Evolutionary conservation across 2,888 invertebrate genomes (phyloP).

Genomic region (Keiferia lycopersicella): DNA sequence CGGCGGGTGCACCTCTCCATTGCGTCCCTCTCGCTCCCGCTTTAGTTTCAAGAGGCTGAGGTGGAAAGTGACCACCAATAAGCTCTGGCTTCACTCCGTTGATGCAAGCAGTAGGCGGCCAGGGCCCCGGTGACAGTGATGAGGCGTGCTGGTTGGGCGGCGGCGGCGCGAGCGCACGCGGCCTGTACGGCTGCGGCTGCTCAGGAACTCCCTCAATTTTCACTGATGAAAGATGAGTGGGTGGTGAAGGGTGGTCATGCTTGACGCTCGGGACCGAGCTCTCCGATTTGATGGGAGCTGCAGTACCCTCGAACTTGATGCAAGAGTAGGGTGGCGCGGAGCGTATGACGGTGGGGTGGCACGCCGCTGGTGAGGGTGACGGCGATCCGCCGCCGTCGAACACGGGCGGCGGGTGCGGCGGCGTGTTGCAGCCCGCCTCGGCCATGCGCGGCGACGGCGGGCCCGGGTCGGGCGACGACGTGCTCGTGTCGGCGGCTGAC

Average conservation of each 20-base stretch:
- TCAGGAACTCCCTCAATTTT: constrained; percentile 67
- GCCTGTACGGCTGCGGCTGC: constrained; percentile 62
- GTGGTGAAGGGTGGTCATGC: constrained; percentile 56
- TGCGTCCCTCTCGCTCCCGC: constrained; percentile 64
- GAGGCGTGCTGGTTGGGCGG: constrained; percentile 67
- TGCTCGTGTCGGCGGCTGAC: constrained; percentile 96
- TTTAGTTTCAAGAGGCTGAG: constrained; percentile 69
- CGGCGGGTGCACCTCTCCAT: constrained; percentile 89
- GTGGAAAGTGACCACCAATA: constrained; percentile 83
- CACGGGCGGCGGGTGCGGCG: constrained; percentile 80
- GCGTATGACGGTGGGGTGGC: constrained; percentile 79
- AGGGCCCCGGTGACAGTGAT: constrained; percentile 66
- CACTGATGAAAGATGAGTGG: constrained; percentile 70
- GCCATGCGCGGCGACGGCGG: constrained; percentile 92
- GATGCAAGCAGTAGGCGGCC: constrained; percentile 84
- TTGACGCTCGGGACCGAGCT: constrained; percentile 55
- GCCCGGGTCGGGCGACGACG: constrained; percentile 94
- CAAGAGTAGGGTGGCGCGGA: constrained; percentile 81
- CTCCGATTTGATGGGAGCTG: constrained; percentile 60
- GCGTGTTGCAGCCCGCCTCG: constrained; percentile 84
- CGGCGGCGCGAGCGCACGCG: constrained; percentile 67
- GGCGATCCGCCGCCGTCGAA: constrained; percentile 76
- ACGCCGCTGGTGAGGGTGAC: constrained; percentile 65
- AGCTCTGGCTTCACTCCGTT: constrained; percentile 92
- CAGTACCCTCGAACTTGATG: constrained; percentile 81